phyloP scores from a whole-genome alignment of 2,113 vertebrate genomes.

The Dascyllus trimaculatus region DNA sequence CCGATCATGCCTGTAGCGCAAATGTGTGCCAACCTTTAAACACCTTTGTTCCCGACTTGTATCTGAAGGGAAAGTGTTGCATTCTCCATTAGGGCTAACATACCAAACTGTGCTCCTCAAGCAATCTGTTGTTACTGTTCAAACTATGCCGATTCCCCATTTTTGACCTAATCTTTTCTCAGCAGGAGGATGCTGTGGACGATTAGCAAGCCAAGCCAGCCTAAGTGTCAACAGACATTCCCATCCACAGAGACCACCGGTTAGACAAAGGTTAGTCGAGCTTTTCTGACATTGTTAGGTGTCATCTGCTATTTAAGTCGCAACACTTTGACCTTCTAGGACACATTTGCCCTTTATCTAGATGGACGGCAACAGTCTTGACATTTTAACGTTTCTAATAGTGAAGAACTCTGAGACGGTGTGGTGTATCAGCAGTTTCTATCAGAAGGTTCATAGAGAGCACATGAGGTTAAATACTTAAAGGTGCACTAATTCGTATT shows the following conservation, averaged over 20 bases:
- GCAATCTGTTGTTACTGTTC: neutral
- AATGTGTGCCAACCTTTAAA: neutral
- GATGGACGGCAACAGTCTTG: conserved; percentile 28
- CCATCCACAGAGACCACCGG: conserved; percentile 28
- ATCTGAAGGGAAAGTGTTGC: neutral
- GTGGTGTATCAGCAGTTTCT: neutral
- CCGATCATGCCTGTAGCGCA: neutral
- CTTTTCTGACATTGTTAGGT: conserved; percentile 38
- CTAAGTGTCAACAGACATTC: conserved; percentile 29
- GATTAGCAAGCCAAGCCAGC: conserved; percentile 23
- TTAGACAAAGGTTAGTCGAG: conserved; percentile 52
- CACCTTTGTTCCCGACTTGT: conserved; percentile 12
- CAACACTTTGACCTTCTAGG: conserved; percentile 41
- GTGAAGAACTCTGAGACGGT: neutral
- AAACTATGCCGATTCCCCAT: neutral
- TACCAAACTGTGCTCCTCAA: neutral
- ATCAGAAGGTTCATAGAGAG: neutral
- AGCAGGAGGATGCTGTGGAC: neutral
- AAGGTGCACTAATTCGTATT: no score
- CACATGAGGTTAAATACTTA: neutral
- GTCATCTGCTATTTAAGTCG: conserved; percentile 31
- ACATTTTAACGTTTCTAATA: conserved; percentile 44
- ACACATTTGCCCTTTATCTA: conserved; percentile 46
- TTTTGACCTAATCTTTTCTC: neutral
- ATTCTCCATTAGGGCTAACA: neutral